These are phyloP conservation scores for Pampus argenteus DNA, from an alignment of 2,797 vertebrate species.

Conservation along the genomic window DNA sequence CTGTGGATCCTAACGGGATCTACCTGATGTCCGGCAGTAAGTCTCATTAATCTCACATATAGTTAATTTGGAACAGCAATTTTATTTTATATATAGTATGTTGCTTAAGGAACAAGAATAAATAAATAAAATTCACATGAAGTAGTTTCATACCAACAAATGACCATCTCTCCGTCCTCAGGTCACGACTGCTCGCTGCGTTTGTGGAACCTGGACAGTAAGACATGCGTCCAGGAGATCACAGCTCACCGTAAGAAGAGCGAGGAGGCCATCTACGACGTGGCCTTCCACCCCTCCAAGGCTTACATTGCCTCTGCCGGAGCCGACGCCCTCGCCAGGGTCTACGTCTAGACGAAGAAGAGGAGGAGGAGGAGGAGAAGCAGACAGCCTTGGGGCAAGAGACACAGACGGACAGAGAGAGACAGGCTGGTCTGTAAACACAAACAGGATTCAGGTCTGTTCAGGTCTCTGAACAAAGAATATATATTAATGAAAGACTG, in stretches of 20 bases:
- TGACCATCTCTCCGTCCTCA: constrained; percentile 61
- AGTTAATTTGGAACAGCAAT: too few relatives aligned
- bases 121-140: too few relatives aligned
- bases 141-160: too few relatives aligned
- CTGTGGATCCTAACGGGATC: constrained; percentile 99
- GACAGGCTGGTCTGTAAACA: constrained; percentile 20
- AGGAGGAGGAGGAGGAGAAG: background rate
- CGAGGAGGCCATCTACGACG: constrained; percentile 98
- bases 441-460: constrained; percentile 62
- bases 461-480: constrained; percentile 59
- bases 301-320: constrained; percentile 98
- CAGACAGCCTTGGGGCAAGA: constrained; percentile 22
- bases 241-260: constrained; percentile 98
- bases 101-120: too few relatives aligned
- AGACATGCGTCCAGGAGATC: constrained; percentile 99
- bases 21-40: constrained; percentile 99
- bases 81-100: too few relatives aligned
- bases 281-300: constrained; percentile 99
- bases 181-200: constrained; percentile 99
- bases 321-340: constrained; percentile 98
- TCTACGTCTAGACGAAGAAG: constrained; percentile 90
- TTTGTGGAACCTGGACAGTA: constrained; percentile 99
- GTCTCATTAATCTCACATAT: constrained; percentile 5
- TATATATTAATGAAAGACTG: constrained; percentile 39
- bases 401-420: constrained; percentile 64